A percentile compares a stretch with the other conserved stretches of the same genome.
phyloP scores from a whole-genome alignment of 2,113 vertebrate species.

The Dissostichus mawsoni region DNA sequence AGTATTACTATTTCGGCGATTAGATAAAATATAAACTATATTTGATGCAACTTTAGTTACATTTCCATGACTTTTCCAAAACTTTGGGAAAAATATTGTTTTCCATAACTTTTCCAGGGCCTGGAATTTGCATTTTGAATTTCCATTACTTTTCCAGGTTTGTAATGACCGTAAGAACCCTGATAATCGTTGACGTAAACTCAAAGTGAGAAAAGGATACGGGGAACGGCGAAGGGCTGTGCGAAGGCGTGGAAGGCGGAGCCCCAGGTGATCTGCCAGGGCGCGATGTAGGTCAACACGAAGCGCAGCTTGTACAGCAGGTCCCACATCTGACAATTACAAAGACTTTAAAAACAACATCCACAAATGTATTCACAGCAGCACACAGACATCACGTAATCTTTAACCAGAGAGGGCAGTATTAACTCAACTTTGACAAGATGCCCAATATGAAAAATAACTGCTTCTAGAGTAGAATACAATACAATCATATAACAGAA shows the following conservation, averaged over 20 bases:
- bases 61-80: too few species aligned
- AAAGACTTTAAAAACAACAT: background rate
- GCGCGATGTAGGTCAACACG: conserved; percentile 93
- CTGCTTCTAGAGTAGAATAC: background rate
- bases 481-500: background rate
- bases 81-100: too few species aligned
- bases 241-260: conserved; percentile 94
- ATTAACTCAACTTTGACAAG: too few species aligned
- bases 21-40: too few species aligned
- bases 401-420: background rate
- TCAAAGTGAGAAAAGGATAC: conserved; percentile 83
- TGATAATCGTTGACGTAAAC: background rate
- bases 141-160: too few species aligned
- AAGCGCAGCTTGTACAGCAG: conserved; percentile 93
- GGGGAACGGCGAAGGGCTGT: conserved; percentile 93
- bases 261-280: conserved; percentile 96
- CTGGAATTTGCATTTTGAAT: too few species aligned
- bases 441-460: background rate
- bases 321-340: conserved; percentile 88
- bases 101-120: too few species aligned
- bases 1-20: too few species aligned
- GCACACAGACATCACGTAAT: background rate
- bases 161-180: too few species aligned
- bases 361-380: background rate
- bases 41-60: too few species aligned